These are phyloP conservation scores for Ciconia stormi DNA, from an alignment of 2,113 vertebrate genomes.

Conservation along the genomic window DNA sequence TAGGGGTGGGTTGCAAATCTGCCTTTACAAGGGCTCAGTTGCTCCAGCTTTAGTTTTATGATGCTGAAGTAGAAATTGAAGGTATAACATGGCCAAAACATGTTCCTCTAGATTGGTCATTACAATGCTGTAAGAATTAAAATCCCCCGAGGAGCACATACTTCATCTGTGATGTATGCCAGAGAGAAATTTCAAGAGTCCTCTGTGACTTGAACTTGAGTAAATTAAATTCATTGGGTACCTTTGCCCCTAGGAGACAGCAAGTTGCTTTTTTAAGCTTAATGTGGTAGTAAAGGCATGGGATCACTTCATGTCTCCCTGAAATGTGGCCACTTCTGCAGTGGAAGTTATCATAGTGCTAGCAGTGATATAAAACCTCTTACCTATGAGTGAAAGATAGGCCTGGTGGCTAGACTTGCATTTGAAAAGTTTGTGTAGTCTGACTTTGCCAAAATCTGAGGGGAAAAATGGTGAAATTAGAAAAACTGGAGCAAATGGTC, in stretches of 20 bases:
- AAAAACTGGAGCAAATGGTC: not conserved
- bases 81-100: not conserved
- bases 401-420: not conserved
- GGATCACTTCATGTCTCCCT: not conserved
- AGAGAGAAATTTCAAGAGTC: not conserved
- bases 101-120: not conserved
- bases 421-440: not conserved
- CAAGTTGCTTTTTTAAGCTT: not conserved
- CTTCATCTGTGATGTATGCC: not conserved
- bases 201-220: not conserved
- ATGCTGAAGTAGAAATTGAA: not conserved
- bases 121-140: not conserved
- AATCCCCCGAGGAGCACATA: not conserved
- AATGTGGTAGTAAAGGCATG: not conserved
- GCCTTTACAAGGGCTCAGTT: constrained; percentile 29
- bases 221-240: not conserved
- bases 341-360: not conserved
- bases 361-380: not conserved
- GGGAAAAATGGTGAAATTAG: not conserved
- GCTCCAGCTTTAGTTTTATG: constrained; percentile 7
- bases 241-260: not conserved
- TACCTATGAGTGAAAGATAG: not conserved
- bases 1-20: not conserved
- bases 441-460: not conserved
- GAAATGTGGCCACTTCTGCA: not conserved